Evolutionary conservation across 2,113 vertebrate genomes (phyloP).

Genomic region (Fukomys damarensis): DNA sequence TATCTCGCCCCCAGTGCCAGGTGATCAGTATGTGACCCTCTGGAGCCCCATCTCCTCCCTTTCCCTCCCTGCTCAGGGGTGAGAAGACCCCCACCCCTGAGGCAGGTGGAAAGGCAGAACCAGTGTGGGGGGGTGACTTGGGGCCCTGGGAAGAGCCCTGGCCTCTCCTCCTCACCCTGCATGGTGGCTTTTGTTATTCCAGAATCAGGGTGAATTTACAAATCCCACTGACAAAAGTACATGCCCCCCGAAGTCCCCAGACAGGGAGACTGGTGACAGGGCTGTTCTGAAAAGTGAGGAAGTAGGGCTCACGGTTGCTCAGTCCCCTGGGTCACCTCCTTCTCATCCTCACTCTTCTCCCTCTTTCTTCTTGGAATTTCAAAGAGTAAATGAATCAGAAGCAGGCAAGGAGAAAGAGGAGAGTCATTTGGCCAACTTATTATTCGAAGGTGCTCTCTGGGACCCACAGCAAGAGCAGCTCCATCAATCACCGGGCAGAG

Average conservation of each 20-base stretch:
- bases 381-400: conserved; percentile 75
- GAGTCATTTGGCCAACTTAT: conserved; percentile 69
- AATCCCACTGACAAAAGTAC: background rate
- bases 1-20: background rate
- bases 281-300: background rate
- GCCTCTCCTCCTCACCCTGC: background rate
- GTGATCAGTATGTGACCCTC: background rate
- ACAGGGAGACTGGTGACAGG: background rate
- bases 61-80: background rate
- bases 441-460: conserved; percentile 67
- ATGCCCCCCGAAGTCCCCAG: background rate
- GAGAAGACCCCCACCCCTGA: no score
- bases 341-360: background rate
- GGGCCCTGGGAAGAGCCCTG: background rate
- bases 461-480: background rate
- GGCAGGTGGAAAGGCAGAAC: background rate
- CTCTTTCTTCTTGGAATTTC: conserved; percentile 40
- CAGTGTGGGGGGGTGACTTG: background rate
- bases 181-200: background rate
- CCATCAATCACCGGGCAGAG: conserved; percentile 41
- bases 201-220: background rate
- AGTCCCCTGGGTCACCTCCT: background rate
- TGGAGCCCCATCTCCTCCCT: background rate
- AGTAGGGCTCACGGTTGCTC: background rate
- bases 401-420: background rate